Base-by-base conservation (phyloP, 2,888 invertebrate species). In the Bembecia ichneumoniformis region DNA sequence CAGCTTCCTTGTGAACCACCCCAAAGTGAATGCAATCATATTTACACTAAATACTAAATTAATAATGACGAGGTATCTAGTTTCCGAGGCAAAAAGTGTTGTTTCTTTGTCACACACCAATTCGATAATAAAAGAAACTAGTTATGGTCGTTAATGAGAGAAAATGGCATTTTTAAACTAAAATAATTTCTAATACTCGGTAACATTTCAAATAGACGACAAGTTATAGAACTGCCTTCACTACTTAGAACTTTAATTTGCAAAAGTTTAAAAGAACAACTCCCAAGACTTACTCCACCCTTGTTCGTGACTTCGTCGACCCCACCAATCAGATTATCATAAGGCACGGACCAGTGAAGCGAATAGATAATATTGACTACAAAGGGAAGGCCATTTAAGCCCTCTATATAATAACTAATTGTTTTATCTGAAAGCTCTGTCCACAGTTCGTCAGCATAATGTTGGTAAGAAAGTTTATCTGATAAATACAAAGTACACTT, bases 311-410 rank as follows among this genome's bases (percentile, higher is more conserved):
- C 40, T 14, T 14, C 40, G 14, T 40, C 62, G 59, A 62, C 68
- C 54, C 52, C 52, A 52, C 48, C 49, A 72, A 77, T 75, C 68
- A 72, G 74, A 77, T 82, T 77, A 80, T 77, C 72, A 75, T 70
- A 74, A 74, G 71, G 67, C 69, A 65, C 73, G 66, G 72, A 58
- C 69, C 77, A 79, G 58, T 66, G 75, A 74, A 76, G 75, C 79
- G 78, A 55, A 74, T 69, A 81, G 83, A 83, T 83, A 83, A 82
- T 72, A 77, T 69, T 69, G 62, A 65, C 60, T 66, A 77, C 80
- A 82, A 81, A 80, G 80, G 75, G 70, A 63, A 53, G 55, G 63
- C 20, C 28, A 46, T 44, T 44, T 44, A 20, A 9, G 65, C 63
- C 68, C 68, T 63, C 57, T 59, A 60, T 28, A 28, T 64, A 61